Evolutionary conservation across 1,140 invertebrate species (phyloP), one percentile per base, ranked within the genome.

Genomic region (Drosophila nebulosa): DNA sequence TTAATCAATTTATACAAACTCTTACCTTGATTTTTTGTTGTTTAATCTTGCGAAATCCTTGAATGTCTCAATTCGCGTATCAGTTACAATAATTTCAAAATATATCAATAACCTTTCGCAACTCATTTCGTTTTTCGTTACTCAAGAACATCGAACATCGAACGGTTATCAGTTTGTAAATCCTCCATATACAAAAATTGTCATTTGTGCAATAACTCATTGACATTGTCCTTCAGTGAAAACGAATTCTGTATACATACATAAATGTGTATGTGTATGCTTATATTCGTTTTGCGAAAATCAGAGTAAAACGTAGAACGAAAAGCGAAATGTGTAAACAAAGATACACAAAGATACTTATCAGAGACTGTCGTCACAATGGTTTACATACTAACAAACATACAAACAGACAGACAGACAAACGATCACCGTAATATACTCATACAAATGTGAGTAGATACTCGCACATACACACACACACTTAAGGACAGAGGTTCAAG

Each of bases 401-500:
- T 12, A 39, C 22, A 39, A 50, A 60, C 58, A 70, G 85, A 89
- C 89, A 85, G 86, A 90, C 86, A 78, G 75, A 69, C 4, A 39
- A 30, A 65, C 59, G 72, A 72, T 77, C 76, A 53, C 24, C 50
- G 52, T 26, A 77, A 59, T 16, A 39, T 39, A 39, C n/a, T 6
- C n/a, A 14, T n/a, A n/a, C n/a, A n/a, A n/a, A n/a, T n/a, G n/a
- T 16, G 14, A 16, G 7, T 42, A 42, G 6, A 42, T 42, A 39
- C 32, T 10, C 32, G 16, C 36, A 65, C 35, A 60, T 51, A 75
- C 65, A 46, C 68, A 77, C 67, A 80, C 39, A 3, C 46, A 62
- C 59, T 72, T 90, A 90, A 90, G 88, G 88, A 90, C 88, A 78
- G 76, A 69, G 75, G 85, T 89, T 85, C 70, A 88, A 88, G 72